These are phyloP conservation scores for Standfussiana lucernea DNA, from an alignment of 2,888 invertebrate species.

Conservation along the genomic window DNA sequence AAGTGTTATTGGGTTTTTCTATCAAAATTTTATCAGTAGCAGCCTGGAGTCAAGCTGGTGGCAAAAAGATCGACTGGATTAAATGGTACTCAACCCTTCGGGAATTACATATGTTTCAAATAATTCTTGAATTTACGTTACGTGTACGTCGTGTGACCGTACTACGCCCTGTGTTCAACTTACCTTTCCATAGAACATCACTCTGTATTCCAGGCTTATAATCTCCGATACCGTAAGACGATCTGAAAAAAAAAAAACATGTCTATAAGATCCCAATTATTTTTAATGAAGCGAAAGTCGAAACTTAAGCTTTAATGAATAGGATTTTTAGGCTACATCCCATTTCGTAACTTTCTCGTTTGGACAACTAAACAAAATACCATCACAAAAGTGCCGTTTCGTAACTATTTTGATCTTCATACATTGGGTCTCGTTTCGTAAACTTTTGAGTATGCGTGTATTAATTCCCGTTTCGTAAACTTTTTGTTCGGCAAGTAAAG, in stretches of 20 bases:
- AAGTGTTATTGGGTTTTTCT: too few species aligned
- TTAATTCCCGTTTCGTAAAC: too few species aligned
- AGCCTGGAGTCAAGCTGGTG: too few species aligned
- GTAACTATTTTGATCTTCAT: too few species aligned
- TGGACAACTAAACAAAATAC: too few species aligned
- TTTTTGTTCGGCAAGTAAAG: too few species aligned
- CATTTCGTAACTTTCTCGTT: too few species aligned
- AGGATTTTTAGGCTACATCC: too few species aligned
- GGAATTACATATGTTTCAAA: not conserved
- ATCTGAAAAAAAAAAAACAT: slow-evolving; percentile 75
- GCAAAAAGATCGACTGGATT: not conserved
- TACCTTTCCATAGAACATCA: slow-evolving; percentile 45
- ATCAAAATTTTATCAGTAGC: too few species aligned
- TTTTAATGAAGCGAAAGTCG: slow-evolving; percentile 79
- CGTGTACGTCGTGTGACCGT: not conserved
- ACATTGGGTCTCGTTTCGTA: too few species aligned
- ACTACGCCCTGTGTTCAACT: slow-evolving; percentile 23
- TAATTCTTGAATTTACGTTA: not conserved
- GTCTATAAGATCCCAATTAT: slow-evolving; percentile 74
- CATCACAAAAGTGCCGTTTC: too few species aligned
- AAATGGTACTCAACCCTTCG: not conserved
- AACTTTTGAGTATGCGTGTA: too few species aligned
- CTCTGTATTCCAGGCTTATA: slow-evolving; percentile 49
- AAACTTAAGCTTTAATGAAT: slow-evolving; percentile 56
- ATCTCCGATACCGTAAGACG: slow-evolving; percentile 58